Conservation (phyloP, 64 coral and sea anemone genomes). For the Porites lutea region DNA sequence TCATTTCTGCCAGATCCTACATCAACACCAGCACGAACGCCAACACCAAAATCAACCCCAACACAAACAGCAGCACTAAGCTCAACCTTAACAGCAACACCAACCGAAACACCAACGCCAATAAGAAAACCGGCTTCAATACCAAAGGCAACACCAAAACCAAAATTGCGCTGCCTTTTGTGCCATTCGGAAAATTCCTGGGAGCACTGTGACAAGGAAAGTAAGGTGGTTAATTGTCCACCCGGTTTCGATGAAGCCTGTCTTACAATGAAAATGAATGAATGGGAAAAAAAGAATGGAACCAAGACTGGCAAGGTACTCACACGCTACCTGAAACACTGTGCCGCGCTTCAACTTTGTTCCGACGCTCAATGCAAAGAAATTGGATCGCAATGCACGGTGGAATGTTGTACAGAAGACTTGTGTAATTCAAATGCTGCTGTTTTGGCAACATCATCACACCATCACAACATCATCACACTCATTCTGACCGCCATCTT, state of each 20-base stretch:
- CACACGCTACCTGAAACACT: background rate
- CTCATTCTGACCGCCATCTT: no score
- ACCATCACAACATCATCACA: no score
- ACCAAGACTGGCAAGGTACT: no score
- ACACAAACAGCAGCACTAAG: no score
- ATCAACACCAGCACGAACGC: no score
- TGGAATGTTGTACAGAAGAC: slow-evolving; percentile 2
- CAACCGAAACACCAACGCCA: no score
- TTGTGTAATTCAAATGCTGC: background rate
- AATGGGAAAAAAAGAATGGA: background rate
- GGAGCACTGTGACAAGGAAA: background rate
- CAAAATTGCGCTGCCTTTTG: background rate
- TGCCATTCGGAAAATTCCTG: background rate
- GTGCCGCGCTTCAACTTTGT: background rate
- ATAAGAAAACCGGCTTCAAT: background rate
- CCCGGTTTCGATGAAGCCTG: background rate
- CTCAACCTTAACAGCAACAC: no score
- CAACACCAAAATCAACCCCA: no score
- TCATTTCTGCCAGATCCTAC: no score
- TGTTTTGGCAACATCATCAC: background rate
- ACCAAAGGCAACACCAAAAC: no score
- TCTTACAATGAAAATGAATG: background rate
- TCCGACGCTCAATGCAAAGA: background rate
- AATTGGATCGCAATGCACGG: background rate
- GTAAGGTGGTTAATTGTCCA: background rate